Base-by-base conservation (phyloP, 2,797 vertebrate genomes). In the Alca torda region DNA sequence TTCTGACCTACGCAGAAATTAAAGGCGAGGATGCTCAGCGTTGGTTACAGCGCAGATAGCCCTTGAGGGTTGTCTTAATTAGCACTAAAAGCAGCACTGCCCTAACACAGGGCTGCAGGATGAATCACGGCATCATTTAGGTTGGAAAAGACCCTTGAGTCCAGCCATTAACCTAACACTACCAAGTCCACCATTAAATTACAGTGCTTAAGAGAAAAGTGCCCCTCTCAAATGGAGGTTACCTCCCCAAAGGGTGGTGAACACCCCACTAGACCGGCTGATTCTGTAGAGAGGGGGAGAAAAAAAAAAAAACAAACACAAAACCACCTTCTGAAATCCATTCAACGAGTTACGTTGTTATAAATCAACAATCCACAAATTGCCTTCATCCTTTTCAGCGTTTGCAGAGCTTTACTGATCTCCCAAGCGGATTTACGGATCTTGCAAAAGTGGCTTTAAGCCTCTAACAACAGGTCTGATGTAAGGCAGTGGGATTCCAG, bases 41-140 rank as follows among this genome's bases (percentile, higher is more conserved):
- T 11, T 23, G 21, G 35, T 26, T 26, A 50, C 33, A n/a, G 53
- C 0, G 0, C 18, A 5, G 5, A 24, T 0, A 13, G n/a, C 61
- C 31, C 35, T 35, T 10, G 10, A 60, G 48, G 28, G 6, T 16
- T 9, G 16, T 24, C 43, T 54, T 26, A 45, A 54, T 39, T 41
- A 79, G 50, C 65, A 11, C 30, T 11, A 35, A 63, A 63, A 75
- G 37, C 59, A 72, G 59, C 59, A 6, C 72, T 20, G 30, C 3
- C 60, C 46, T 41, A 50, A 45, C 1, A 4, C 48, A 37, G 41
- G 35, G 35, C 53, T 67, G 33, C 31, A 25, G 31, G 45, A 82
- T 26, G 33, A 51, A 25, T 35, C 75, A 10, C 2, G 39, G 57
- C n/a, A 16, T 23, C 21, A 16, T 16, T 59, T 25, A 7, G 51